These are phyloP conservation scores for Strigops habroptila DNA, from an alignment of 2,113 vertebrate genomes.

Conservation along the genomic window DNA sequence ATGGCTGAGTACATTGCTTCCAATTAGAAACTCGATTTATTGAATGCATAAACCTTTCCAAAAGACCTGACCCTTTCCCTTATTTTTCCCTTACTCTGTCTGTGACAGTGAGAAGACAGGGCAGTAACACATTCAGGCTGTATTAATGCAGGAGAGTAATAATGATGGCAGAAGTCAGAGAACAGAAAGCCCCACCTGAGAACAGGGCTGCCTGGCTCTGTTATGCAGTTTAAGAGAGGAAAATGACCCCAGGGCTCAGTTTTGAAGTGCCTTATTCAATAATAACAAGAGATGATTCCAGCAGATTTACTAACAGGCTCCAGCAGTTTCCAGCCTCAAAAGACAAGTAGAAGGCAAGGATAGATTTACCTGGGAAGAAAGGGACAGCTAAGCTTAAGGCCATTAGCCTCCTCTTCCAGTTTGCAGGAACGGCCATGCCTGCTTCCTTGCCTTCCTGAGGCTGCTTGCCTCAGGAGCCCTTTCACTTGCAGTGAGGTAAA, in stretches of 20 bases:
- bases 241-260: neutral
- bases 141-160: neutral
- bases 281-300: neutral
- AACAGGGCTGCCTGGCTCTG: neutral
- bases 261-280: neutral
- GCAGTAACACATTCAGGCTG: neutral
- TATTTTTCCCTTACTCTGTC: neutral
- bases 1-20: neutral
- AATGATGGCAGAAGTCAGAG: neutral
- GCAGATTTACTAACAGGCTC: neutral
- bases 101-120: neutral
- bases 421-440: neutral
- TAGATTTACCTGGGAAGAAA: neutral
- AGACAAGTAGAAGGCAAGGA: neutral
- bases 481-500: neutral
- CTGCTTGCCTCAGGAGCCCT: fast-evolving
- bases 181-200: neutral
- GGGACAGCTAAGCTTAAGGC: neutral
- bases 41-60: neutral
- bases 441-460: neutral
- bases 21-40: neutral
- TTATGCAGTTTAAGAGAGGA: neutral
- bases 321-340: neutral
- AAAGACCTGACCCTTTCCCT: neutral
- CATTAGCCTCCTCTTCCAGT: neutral